Evolutionary conservation across 2,113 vertebrate species (phyloP).

Genomic region (Ctenomys sociabilis): DNA sequence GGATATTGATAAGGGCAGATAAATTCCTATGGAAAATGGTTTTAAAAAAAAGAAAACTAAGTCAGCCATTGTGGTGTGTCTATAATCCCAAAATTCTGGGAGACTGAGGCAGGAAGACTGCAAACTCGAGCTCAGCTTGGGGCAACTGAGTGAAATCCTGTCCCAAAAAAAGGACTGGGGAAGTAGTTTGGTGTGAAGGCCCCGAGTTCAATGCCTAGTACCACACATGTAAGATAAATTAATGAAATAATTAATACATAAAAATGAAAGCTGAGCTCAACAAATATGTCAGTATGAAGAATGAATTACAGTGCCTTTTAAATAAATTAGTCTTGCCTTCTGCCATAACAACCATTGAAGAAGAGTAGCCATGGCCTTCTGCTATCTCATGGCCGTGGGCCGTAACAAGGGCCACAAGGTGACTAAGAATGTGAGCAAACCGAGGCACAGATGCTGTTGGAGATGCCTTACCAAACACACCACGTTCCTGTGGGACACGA

Average conservation of each 20-base stretch:
- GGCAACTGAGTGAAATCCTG: background rate
- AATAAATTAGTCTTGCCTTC: too few species aligned
- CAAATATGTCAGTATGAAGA: background rate
- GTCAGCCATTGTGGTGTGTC: background rate
- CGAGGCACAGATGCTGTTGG: too few species aligned
- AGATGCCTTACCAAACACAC: too few species aligned
- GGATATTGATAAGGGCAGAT: background rate
- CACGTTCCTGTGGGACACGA: too few species aligned
- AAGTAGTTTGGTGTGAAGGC: background rate
- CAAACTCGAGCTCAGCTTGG: background rate
- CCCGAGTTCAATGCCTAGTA: background rate
- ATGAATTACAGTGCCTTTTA: background rate
- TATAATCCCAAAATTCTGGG: background rate
- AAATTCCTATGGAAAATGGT: background rate
- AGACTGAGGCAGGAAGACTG: background rate
- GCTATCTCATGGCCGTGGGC: too few species aligned
- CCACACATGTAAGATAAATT: background rate
- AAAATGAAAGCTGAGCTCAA: background rate
- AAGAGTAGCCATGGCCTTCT: too few species aligned
- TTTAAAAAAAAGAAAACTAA: constrained; percentile 17
- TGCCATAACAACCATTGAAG: too few species aligned
- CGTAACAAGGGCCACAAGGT: too few species aligned
- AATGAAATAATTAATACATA: background rate
- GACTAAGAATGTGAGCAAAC: too few species aligned
- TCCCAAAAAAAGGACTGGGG: background rate